These are phyloP conservation scores for Benitochromis conjunctus DNA, from an alignment of 2,113 vertebrate species.

Conservation along the genomic window DNA sequence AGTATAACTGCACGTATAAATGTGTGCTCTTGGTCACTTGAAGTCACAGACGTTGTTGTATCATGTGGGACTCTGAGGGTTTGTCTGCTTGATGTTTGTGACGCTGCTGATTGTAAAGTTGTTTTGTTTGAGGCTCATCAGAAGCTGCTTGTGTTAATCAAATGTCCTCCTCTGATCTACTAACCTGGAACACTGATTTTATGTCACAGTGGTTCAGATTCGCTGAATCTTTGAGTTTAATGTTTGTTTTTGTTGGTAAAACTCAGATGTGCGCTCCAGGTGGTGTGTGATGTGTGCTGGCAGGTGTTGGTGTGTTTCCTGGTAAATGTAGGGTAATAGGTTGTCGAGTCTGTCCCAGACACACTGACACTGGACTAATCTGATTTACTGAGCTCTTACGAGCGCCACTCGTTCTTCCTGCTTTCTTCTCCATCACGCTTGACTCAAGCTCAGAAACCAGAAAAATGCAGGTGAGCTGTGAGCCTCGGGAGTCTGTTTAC, in stretches of 20 bases:
- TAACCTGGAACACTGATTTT: background rate
- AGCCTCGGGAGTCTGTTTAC: no score
- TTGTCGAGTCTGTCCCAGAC: constrained; percentile 38
- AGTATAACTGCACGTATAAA: background rate
- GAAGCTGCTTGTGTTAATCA: constrained; percentile 28
- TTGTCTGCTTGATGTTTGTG: background rate
- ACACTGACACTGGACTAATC: constrained; percentile 30
- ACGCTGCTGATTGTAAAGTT: background rate
- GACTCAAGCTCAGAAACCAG: background rate
- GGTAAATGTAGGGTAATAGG: constrained; percentile 46
- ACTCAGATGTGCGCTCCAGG: rapidly evolving
- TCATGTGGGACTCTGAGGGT: background rate
- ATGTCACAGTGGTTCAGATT: background rate
- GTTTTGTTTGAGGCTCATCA: background rate
- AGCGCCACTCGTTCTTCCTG: background rate
- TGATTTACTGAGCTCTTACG: constrained; percentile 38
- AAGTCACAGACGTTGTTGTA: background rate
- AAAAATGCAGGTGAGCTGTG: background rate
- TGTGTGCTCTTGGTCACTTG: background rate
- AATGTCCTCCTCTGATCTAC: background rate
- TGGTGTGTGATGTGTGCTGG: background rate
- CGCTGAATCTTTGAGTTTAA: background rate
- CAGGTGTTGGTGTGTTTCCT: background rate
- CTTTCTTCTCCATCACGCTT: background rate
- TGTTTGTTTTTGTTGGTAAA: background rate